Evolutionary conservation across 2,888 invertebrate genomes (phyloP).

Genomic region (Tyria jacobaeae): DNA sequence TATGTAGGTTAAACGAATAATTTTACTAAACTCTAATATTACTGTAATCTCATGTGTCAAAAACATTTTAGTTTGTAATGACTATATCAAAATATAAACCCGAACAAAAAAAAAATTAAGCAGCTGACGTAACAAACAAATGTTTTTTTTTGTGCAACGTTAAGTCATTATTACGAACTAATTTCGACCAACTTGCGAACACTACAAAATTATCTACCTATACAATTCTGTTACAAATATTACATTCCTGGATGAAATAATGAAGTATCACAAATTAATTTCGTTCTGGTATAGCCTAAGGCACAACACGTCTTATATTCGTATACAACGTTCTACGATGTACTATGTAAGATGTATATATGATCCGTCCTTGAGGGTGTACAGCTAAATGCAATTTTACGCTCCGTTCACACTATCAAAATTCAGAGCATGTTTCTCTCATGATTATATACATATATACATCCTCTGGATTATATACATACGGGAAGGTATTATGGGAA

Average conservation of each 20-base stretch:
- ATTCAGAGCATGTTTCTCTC: slow-evolving; percentile 75
- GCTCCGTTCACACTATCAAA: slow-evolving; percentile 72
- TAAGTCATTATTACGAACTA: not conserved
- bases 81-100: too few relatives aligned
- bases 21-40: too few relatives aligned
- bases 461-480: slow-evolving; percentile 50
- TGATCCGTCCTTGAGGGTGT: slow-evolving; percentile 41
- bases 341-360: slow-evolving; percentile 25
- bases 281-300: slow-evolving; percentile 8
- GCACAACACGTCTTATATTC: slow-evolving; percentile 23
- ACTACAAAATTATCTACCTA: not conserved
- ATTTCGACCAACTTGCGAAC: not conserved
- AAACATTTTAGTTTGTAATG: too few relatives aligned
- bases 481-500: slow-evolving; percentile 42
- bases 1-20: too few relatives aligned
- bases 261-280: slow-evolving; percentile 1
- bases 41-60: too few relatives aligned
- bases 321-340: slow-evolving; percentile 17
- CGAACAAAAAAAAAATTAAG: too few relatives aligned
- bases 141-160: too few relatives aligned
- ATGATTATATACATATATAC: too few relatives aligned
- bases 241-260: not conserved
- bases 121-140: too few relatives aligned
- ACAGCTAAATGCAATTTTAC: slow-evolving; percentile 75
- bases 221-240: not conserved